Conservation (phyloP, 2,797 vertebrate species). For the Telmatherina bonti region DNA sequence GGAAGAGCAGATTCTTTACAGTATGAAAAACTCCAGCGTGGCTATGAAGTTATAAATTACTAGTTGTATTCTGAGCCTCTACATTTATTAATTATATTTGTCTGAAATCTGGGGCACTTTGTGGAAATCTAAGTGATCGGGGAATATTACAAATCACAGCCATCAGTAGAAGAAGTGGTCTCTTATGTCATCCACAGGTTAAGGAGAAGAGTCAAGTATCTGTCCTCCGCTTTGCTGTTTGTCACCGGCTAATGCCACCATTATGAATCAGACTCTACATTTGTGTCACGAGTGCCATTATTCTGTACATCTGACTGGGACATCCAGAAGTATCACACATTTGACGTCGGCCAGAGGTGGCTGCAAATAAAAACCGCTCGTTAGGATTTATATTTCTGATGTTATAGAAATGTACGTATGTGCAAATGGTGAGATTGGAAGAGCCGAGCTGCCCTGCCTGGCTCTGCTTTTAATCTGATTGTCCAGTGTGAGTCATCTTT, state of each 20-base stretch:
- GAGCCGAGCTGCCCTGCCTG: constrained; percentile 14
- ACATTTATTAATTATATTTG: background rate
- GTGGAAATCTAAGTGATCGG: constrained; percentile 33
- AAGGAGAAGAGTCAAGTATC: constrained; percentile 15
- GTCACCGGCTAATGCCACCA: constrained; percentile 51
- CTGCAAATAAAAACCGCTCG: constrained; percentile 24
- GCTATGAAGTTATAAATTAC: constrained; percentile 13
- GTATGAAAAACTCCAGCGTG: constrained; percentile 3
- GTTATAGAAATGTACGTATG: constrained; percentile 37
- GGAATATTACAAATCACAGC: constrained; percentile 9
- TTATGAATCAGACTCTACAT: constrained; percentile 46
- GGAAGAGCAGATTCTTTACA: constrained; percentile 35
- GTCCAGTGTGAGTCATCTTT: constrained; percentile 65
- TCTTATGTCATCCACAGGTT: background rate
- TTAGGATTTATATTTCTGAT: constrained; percentile 48
- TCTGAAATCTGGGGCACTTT: constrained; percentile 30
- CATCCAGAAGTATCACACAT: constrained; percentile 39
- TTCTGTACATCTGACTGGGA: constrained; percentile 39
- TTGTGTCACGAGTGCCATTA: constrained; percentile 44
- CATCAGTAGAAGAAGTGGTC: constrained; percentile 12
- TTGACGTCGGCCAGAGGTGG: constrained; percentile 32
- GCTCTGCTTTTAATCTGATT: constrained; percentile 61
- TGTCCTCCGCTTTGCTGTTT: constrained; percentile 22
- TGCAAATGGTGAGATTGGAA: constrained; percentile 28
- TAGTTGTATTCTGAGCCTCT: constrained; percentile 12